Evolutionary conservation across 2,888 invertebrate species (phyloP).

Genomic region (Nasonovia ribisnigri): DNA sequence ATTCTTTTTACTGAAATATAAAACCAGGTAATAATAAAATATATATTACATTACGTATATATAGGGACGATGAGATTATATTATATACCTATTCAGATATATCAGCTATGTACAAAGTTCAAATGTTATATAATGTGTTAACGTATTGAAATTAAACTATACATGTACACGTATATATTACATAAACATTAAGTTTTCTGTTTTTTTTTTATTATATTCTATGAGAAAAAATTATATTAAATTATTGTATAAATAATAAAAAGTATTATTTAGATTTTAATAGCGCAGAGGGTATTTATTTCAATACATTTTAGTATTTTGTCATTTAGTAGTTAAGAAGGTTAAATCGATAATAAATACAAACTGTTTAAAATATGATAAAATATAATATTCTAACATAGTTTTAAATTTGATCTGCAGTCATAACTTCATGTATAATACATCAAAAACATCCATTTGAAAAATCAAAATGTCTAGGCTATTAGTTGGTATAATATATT

Average conservation of each 20-base stretch:
- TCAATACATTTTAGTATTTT: neutral
- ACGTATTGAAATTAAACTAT: neutral
- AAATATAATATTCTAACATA: neutral
- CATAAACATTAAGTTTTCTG: neutral
- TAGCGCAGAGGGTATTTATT: neutral
- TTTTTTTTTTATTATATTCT: neutral
- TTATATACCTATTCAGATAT: neutral
- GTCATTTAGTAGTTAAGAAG: neutral
- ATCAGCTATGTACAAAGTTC: neutral
- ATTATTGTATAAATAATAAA: neutral
- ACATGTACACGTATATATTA: neutral
- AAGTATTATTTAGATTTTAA: neutral
- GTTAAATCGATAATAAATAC: neutral
- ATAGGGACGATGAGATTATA: neutral
- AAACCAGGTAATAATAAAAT: neutral
- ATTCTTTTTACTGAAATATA: neutral
- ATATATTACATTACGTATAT: neutral
- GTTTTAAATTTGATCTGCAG: neutral
- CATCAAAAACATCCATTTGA: neutral
- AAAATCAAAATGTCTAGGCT: neutral
- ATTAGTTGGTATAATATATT: neutral
- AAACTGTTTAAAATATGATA: neutral
- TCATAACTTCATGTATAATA: neutral
- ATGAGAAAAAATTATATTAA: neutral
- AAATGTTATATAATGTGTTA: neutral